Conservation (phyloP, 2,888 invertebrate genomes). For the Resseliella maxima region DNA sequence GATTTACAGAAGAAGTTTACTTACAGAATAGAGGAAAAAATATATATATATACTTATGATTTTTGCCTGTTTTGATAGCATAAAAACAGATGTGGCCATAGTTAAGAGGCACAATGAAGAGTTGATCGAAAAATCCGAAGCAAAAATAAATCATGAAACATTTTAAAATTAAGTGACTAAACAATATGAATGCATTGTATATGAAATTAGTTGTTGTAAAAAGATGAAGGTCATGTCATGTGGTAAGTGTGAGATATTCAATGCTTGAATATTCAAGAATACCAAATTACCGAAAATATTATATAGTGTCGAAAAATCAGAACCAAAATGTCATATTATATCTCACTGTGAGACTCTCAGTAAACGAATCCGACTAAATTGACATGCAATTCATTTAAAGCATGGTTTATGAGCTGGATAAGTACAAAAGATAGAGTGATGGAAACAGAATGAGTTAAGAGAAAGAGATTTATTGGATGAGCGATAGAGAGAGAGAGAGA, state of each 20-base stretch:
- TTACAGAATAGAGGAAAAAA: not conserved
- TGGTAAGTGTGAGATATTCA: not conserved
- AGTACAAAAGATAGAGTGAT: too few species aligned
- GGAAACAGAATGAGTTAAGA: too few species aligned
- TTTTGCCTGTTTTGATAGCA: not conserved
- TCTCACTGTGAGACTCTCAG: not conserved
- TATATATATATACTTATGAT: not conserved
- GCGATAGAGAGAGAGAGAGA: too few species aligned
- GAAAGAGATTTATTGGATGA: too few species aligned
- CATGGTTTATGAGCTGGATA: too few species aligned
- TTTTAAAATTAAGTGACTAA: not conserved
- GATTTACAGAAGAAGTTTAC: not conserved
- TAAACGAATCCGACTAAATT: not conserved
- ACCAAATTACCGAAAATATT: not conserved
- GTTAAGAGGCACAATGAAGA: not conserved
- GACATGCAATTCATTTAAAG: not conserved
- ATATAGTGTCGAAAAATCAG: not conserved
- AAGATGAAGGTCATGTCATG: not conserved
- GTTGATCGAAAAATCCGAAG: not conserved
- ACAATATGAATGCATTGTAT: conserved; percentile 11
- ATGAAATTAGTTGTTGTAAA: not conserved
- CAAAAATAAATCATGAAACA: not conserved
- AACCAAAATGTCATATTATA: not conserved
- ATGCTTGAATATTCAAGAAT: not conserved
- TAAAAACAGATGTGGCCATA: not conserved